Conservation (phyloP, 64 coral and sea anemone genomes). For the Actinia tenebrosa region DNA sequence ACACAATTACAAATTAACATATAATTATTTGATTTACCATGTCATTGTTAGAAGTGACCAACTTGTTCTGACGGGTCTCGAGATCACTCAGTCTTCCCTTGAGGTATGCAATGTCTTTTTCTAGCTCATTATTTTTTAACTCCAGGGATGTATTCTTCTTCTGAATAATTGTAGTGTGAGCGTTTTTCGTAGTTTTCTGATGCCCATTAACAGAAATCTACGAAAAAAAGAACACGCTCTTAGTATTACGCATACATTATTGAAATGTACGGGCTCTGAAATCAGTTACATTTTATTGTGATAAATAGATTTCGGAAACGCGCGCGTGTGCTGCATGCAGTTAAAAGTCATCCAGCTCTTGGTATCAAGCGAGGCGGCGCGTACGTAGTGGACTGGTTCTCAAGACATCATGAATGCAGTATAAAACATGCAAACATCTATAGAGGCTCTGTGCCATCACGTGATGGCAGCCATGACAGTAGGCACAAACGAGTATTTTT, state of each 20-base stretch:
- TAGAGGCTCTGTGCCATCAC: too few species aligned
- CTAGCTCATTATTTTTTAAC: neutral
- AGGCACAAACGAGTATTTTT: too few species aligned
- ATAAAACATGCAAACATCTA: too few species aligned
- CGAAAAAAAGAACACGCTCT: neutral
- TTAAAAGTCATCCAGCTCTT: too few species aligned
- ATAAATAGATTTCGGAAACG: too few species aligned
- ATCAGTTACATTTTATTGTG: too few species aligned
- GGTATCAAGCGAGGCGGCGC: too few species aligned
- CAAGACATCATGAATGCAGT: too few species aligned
- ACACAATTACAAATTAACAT: neutral
- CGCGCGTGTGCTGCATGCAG: too few species aligned
- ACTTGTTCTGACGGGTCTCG: slow-evolving; percentile 25
- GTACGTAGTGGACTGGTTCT: too few species aligned
- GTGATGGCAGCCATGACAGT: too few species aligned
- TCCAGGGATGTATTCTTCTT: slow-evolving; percentile 10
- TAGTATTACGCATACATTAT: neutral
- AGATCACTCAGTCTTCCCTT: slow-evolving; percentile 43
- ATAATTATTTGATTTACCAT: slow-evolving; percentile 2
- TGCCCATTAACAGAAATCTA: neutral
- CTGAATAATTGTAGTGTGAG: neutral
- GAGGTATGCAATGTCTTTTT: slow-evolving; percentile 19
- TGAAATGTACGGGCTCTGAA: too few species aligned
- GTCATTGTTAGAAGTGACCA: neutral
- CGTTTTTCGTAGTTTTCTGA: neutral